These are phyloP conservation scores for Dysidea cf. avara DNA, from an alignment of 37 sponge, comb jelly and placozoan species.

Conservation along the genomic window DNA sequence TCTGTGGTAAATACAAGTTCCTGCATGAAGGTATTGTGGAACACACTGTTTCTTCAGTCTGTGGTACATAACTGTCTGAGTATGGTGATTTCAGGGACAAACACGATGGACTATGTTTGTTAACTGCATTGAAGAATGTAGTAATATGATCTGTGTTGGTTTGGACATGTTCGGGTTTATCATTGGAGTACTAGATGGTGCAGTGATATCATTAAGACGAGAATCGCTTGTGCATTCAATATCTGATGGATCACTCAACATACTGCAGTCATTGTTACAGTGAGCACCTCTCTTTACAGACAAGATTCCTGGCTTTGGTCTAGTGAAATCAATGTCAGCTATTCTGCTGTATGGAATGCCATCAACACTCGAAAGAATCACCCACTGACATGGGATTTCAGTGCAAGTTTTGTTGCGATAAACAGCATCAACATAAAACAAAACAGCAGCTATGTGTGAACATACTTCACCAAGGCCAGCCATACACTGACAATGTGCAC, in stretches of 20 bases:
- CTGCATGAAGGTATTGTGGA: not conserved
- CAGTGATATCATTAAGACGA: too few relatives aligned
- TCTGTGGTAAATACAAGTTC: too few relatives aligned
- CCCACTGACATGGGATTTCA: constrained; percentile 60
- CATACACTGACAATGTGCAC: constrained; percentile 80
- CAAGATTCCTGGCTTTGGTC: constrained; percentile 11
- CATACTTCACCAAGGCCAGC: constrained; percentile 65
- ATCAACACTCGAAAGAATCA: constrained; percentile 32
- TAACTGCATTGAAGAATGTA: not conserved
- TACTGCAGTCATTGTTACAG: too few relatives aligned
- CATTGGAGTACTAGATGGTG: too few relatives aligned
- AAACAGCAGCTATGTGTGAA: constrained; percentile 59
- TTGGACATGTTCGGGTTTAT: too few relatives aligned
- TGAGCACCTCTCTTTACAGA: too few relatives aligned
- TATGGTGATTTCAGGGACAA: constrained; percentile 28
- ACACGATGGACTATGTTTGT: constrained; percentile 37
- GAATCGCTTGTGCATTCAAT: too few relatives aligned
- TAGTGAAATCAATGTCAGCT: constrained; percentile 34
- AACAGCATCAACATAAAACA: constrained; percentile 57
- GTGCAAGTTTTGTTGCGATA: constrained; percentile 43
- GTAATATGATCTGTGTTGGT: too few relatives aligned
- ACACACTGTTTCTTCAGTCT: not conserved
- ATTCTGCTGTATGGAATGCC: constrained; percentile 44
- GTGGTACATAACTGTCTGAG: constrained; percentile 33
- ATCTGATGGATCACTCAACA: too few relatives aligned